Evolutionary conservation across 2,113 vertebrate species (phyloP), one percentile per base, ranked within the genome.

Genomic region (Gadus chalcogrammus): DNA sequence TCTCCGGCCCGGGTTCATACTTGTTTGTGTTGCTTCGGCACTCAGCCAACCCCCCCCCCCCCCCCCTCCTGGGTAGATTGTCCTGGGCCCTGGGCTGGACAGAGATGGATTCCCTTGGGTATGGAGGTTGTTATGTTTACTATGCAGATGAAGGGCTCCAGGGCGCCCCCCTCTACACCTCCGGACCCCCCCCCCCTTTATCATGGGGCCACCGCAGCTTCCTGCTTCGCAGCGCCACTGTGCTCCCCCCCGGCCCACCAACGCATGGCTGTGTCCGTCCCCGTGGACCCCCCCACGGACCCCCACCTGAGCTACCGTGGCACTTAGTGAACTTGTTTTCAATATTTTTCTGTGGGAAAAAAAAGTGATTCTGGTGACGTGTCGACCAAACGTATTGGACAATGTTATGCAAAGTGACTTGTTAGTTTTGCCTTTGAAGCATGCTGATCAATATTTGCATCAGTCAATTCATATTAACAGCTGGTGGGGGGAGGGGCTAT

Each of bases 71-170:
- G 70, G 76, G 72, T 65, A 56, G 74, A 61, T 68, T 70, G 70
- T 75, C 59, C 69, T 53, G 55, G 79, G 65, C 87, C 74, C 66
- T 75, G 82, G 87, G 75, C 76, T 68, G 63, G 78, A 77, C 60
- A 80, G 79, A 77, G 70, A 81, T 81, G 84, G 92, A 24, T 3
- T 24, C 24, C 24, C 24, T 24, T 24, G 31, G 31, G 31, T 4
- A 7, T 4, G 31, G 86, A 89, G 93, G 92, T 89, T 88, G 94
- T 88, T 35, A 88, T 87, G 92, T 91, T 88, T 92, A 94, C 94
- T 97, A 95, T 98, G 96, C 94, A 96, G 93, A 94, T 90, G 73
- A 88, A 94, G 87, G 90, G 89, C 91, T 93, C 90, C 88, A 92
- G 88, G 90, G 89, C 79, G 78, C 31, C 31, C 31, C 31, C 64